These are phyloP conservation scores for Bombyx mori DNA, from an alignment of 1,140 invertebrate species.

Conservation along the genomic window DNA sequence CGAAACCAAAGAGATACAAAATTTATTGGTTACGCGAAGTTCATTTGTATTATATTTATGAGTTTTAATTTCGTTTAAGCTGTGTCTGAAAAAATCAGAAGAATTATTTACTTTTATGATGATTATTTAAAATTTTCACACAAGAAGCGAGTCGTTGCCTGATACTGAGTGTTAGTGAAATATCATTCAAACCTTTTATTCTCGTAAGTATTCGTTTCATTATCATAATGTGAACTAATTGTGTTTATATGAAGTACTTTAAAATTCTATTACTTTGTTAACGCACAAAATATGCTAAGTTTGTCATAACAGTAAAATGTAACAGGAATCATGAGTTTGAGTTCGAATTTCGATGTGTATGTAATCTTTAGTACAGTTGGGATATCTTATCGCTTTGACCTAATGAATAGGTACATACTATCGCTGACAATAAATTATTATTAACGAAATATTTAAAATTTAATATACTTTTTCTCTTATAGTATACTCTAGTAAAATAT, in stretches of 20 bases:
- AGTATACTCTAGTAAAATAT: too few species aligned
- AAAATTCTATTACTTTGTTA: background rate
- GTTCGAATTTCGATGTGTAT: too few species aligned
- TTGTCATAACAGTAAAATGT: too few species aligned
- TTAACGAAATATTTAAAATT: too few species aligned
- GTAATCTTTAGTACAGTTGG: too few species aligned
- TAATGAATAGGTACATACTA: too few species aligned
- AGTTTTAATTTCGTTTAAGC: background rate
- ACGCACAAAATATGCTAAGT: background rate
- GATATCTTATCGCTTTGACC: too few species aligned
- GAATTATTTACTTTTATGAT: background rate
- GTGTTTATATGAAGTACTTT: background rate
- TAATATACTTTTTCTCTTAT: too few species aligned
- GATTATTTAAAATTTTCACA: background rate
- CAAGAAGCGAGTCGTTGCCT: background rate
- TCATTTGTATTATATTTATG: background rate
- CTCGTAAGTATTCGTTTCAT: slow-evolving; percentile 6
- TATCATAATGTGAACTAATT: background rate
- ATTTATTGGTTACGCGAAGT: slow-evolving; percentile 4
- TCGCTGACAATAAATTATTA: too few species aligned
- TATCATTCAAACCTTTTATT: slow-evolving; percentile 7
- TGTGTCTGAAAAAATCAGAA: background rate
- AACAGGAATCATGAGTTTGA: too few species aligned
- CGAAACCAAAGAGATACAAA: slow-evolving; percentile 34
- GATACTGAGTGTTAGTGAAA: background rate